Conservation (phyloP, 2,113 vertebrate species). For the Actenoides lindsayi region DNA sequence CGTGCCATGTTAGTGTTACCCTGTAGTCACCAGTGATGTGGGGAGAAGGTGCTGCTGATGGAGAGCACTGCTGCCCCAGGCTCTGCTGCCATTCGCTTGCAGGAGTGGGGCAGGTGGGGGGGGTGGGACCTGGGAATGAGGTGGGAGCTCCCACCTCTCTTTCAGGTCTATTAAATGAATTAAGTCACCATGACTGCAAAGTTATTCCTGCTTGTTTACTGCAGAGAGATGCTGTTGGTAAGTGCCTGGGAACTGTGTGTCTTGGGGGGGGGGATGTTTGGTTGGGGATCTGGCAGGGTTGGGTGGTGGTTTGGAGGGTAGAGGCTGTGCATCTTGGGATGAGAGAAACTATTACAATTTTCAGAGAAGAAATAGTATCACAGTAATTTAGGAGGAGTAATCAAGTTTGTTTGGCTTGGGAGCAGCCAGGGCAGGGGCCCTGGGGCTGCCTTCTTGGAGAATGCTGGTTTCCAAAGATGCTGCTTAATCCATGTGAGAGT, state of each 20-base stretch:
- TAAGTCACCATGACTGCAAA: fast-evolving
- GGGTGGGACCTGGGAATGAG: background rate
- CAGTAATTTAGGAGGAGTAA: background rate
- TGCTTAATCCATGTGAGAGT: background rate
- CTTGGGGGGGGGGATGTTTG: too few species aligned
- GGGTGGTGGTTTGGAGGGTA: background rate
- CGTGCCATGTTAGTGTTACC: background rate
- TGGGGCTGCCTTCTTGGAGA: background rate
- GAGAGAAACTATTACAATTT: background rate
- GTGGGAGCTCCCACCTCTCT: background rate
- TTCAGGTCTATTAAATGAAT: background rate
- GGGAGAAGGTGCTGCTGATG: background rate
- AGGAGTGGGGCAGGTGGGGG: background rate
- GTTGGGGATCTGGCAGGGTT: background rate
- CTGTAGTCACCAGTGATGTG: background rate
- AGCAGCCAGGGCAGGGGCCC: background rate
- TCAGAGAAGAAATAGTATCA: background rate
- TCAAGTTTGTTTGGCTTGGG: background rate
- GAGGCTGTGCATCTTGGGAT: background rate
- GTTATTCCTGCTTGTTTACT: fast-evolving
- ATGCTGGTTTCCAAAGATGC: background rate
- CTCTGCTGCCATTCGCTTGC: background rate
- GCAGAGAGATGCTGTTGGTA: background rate
- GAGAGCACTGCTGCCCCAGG: too few species aligned
- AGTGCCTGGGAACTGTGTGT: background rate